Conservation (phyloP, 2,888 invertebrate genomes). For the Folsomia manolachei region DNA sequence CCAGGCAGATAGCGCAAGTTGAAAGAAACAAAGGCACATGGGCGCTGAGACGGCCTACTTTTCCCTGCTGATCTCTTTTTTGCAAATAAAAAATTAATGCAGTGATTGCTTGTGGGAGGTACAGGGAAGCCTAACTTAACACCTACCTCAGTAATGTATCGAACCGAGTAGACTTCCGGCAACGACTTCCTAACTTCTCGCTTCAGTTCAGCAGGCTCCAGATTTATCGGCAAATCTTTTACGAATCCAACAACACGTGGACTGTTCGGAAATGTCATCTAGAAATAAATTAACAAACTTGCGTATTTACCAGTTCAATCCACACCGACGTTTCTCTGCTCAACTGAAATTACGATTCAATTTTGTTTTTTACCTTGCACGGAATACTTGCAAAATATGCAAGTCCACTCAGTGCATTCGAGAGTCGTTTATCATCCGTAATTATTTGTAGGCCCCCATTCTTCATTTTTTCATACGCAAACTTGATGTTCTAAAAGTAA, state of each 20-base stretch:
- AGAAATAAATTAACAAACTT: not conserved
- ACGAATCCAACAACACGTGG: slow-evolving; percentile 43
- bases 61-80: not conserved
- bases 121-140: too few relatives aligned
- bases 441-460: slow-evolving; percentile 42
- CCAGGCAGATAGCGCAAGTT: slow-evolving; percentile 35
- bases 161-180: slow-evolving; percentile 38
- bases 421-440: slow-evolving; percentile 30
- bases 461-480: slow-evolving; percentile 43
- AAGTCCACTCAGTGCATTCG: slow-evolving; percentile 27
- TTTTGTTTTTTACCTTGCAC: slow-evolving; percentile 10
- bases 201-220: slow-evolving; percentile 42
- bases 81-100: slow-evolving; percentile 26
- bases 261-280: slow-evolving; percentile 42
- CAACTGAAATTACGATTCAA: too few relatives aligned
- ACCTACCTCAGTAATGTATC: slow-evolving; percentile 41
- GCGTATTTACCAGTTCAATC: too few relatives aligned
- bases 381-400: slow-evolving; percentile 37
- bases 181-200: slow-evolving; percentile 30
- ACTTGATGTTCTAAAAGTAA: slow-evolving; percentile 35
- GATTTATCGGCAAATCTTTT: slow-evolving; percentile 33
- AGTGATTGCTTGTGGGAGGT: too few relatives aligned
- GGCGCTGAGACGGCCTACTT: slow-evolving; percentile 22
- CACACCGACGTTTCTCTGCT: too few relatives aligned
- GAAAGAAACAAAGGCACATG: slow-evolving; percentile 42